A percentile compares a stretch with the other conserved stretches of the same genome.
These are phyloP conservation scores for Aegithalos caudatus DNA, from an alignment of 2,113 vertebrate species.

Conservation along the genomic window DNA sequence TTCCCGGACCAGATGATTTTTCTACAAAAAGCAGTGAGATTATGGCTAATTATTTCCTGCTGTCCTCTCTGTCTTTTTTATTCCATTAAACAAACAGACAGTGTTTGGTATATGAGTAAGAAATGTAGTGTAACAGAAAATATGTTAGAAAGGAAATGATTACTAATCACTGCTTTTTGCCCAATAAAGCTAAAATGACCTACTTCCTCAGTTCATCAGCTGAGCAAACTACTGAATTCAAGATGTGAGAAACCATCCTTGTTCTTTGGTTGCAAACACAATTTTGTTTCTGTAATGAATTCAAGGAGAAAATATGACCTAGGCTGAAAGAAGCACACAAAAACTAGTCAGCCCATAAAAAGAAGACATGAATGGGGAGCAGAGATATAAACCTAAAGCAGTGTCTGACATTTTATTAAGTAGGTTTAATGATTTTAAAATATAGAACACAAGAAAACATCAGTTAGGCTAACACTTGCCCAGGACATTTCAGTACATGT, in stretches of 20 bases:
- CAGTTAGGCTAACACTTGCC: background rate
- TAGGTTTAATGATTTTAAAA: background rate
- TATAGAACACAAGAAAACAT: background rate
- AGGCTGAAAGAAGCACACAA: background rate
- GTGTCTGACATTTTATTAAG: background rate
- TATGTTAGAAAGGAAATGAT: constrained; percentile 46
- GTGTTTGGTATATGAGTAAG: constrained; percentile 56
- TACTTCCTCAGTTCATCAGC: constrained; percentile 43
- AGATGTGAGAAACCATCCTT: background rate
- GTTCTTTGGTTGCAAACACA: background rate
- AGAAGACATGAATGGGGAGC: background rate
- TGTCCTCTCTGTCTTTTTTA: constrained; percentile 14
- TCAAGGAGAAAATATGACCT: background rate
- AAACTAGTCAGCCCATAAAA: background rate
- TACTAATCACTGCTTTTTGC: constrained; percentile 39
- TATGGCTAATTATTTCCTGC: constrained; percentile 26
- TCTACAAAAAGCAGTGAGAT: background rate
- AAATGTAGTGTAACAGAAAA: constrained; percentile 58
- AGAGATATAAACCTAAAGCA: background rate
- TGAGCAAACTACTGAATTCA: constrained; percentile 39
- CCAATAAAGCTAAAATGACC: constrained; percentile 27
- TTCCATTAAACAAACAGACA: constrained; percentile 43
- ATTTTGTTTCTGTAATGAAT: background rate
- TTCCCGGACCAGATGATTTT: background rate
- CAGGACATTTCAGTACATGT: background rate